Percentiles rank a stretch among this genome's conserved stretches.
These are phyloP conservation scores for Drosophila longiperda DNA, from an alignment of 2,888 invertebrate species.

Conservation along the genomic window DNA sequence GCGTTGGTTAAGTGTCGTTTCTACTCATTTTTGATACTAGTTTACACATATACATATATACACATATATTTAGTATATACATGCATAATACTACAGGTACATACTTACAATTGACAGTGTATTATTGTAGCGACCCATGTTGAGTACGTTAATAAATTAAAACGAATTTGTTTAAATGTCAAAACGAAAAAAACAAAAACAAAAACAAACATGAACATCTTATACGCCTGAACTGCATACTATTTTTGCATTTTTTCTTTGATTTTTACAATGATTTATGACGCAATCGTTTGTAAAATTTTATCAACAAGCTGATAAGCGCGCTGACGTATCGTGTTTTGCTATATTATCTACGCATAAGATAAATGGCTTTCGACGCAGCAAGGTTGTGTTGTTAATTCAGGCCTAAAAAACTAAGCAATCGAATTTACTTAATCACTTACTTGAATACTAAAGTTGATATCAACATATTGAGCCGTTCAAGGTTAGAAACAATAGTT, in stretches of 20 bases:
- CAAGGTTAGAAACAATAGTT: background rate
- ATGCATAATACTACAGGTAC: constrained; percentile 50
- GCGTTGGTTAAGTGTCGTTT: constrained; percentile 73
- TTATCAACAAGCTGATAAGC: constrained; percentile 33
- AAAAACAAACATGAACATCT: constrained; percentile 25
- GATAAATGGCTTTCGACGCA: constrained; percentile 2
- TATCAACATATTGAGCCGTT: background rate
- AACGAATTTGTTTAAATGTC: constrained; percentile 78
- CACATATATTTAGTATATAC: constrained; percentile 55
- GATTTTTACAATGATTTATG: constrained; percentile 37
- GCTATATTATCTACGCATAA: constrained; percentile 33
- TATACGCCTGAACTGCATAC: constrained; percentile 12
- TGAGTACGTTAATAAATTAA: constrained; percentile 79
- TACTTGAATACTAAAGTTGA: constrained; percentile 6
- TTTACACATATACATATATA: constrained; percentile 69
- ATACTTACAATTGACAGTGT: constrained; percentile 60
- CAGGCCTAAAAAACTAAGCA: constrained; percentile 1
- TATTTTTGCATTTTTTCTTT: constrained; percentile 33
- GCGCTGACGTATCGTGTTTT: constrained; percentile 38
- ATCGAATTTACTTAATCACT: constrained; percentile 26
- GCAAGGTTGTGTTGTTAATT: constrained; percentile 24
- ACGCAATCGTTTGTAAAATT: constrained; percentile 25
- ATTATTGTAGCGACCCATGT: constrained; percentile 74
- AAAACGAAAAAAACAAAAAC: constrained; percentile 32
- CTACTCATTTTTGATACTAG: constrained; percentile 78